Percentiles rank a stretch among this genome's conserved stretches.
Conservation (phyloP, 2,113 vertebrate genomes). For the Tinamus guttatus region DNA sequence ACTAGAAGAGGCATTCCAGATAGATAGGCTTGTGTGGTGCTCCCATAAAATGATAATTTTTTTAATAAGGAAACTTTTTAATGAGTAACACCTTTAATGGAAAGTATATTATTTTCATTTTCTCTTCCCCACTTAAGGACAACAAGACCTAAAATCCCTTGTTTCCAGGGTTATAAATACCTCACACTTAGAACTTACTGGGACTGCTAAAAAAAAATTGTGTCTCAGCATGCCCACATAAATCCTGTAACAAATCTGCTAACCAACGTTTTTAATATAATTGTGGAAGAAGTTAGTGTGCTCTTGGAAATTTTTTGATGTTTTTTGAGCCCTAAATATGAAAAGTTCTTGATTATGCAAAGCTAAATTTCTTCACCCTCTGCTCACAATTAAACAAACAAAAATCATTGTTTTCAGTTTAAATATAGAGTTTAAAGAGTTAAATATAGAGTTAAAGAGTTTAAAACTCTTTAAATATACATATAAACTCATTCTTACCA, state of each 20-base stretch:
- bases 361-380: background rate
- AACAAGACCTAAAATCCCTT: background rate
- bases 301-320: background rate
- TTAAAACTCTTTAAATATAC: background rate
- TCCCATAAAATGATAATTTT: background rate
- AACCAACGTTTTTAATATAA: background rate
- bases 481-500: background rate
- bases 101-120: background rate
- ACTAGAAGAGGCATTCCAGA: background rate
- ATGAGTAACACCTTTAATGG: background rate
- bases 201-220: background rate
- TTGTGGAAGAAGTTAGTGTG: background rate
- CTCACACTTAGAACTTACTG: background rate
- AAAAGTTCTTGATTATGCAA: background rate
- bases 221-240: background rate
- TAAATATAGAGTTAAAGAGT: no score
- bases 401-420: background rate
- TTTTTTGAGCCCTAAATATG: background rate
- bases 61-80: background rate
- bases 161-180: background rate
- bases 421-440: no score
- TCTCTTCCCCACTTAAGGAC: background rate
- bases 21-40: background rate
- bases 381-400: background rate
- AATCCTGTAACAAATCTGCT: background rate